Percentiles rank a stretch among this genome's conserved stretches.
These are phyloP conservation scores for Archivesica marissinica DNA, from an alignment of 1,140 invertebrate species.

Conservation along the genomic window DNA sequence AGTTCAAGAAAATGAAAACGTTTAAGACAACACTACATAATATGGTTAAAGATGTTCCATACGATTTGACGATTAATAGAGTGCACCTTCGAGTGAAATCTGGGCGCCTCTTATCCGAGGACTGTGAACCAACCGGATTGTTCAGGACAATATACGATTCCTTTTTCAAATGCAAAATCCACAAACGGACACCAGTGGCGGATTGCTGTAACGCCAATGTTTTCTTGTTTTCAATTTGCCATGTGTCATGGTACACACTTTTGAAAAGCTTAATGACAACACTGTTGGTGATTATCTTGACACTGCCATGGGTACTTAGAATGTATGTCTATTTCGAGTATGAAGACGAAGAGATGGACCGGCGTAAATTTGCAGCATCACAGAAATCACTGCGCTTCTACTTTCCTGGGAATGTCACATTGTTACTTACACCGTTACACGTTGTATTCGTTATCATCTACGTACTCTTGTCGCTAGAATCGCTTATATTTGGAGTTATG, in stretches of 20 bases:
- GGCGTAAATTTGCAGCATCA: not conserved
- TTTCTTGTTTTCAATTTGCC: not conserved
- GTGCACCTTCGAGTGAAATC: not conserved
- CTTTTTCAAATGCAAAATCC: constrained; percentile 9
- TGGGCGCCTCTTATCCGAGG: not conserved
- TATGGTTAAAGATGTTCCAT: not conserved
- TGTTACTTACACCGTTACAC: constrained; percentile 1
- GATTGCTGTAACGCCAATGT: constrained; percentile 8
- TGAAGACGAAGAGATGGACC: constrained; percentile 10
- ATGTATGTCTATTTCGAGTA: constrained; percentile 15
- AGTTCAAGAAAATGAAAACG: not conserved
- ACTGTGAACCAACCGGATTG: constrained; percentile 10
- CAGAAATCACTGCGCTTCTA: not conserved
- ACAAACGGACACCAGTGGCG: not conserved
- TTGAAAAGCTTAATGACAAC: not conserved
- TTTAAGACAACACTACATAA: not conserved
- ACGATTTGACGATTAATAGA: not conserved
- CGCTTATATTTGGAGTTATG: not conserved
- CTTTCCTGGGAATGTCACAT: constrained; percentile 32
- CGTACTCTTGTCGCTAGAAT: not conserved
- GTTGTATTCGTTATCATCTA: constrained; percentile 23
- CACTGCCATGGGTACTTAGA: constrained; percentile 1
- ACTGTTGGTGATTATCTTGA: not conserved
- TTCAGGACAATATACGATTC: constrained; percentile 8
- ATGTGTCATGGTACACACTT: not conserved